phyloP scores from a whole-genome alignment of 2,888 invertebrate species.

The Stenichneumon culpator region DNA sequence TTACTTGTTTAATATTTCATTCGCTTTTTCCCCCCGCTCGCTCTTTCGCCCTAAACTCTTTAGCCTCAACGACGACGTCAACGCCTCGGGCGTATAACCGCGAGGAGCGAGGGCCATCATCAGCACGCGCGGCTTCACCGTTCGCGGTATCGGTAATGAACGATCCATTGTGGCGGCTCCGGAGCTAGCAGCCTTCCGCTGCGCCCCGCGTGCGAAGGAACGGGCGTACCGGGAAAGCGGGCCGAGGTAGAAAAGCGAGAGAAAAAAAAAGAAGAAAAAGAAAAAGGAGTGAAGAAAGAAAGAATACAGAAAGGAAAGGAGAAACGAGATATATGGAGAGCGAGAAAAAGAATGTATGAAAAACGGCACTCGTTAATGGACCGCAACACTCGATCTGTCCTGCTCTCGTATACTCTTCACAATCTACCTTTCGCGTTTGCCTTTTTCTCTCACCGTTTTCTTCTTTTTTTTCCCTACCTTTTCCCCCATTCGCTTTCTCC shows the following conservation, averaged over 20 bases:
- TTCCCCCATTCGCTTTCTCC: conserved; percentile 47
- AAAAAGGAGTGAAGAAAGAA: conserved; percentile 37
- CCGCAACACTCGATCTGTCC: conserved; percentile 70
- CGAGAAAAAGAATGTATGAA: conserved; percentile 73
- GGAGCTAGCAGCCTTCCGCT: conserved; percentile 34
- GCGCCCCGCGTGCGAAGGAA: conserved; percentile 43
- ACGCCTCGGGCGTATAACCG: conserved; percentile 48
- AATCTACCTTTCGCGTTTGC: conserved; percentile 18
- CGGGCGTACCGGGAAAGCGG: conserved; percentile 11
- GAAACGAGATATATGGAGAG: conserved; percentile 44
- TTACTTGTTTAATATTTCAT: background rate
- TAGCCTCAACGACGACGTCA: conserved; percentile 17
- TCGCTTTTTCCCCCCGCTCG: background rate
- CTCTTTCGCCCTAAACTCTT: conserved; percentile 50
- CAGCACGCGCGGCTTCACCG: conserved; percentile 47
- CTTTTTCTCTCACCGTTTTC: conserved; percentile 59
- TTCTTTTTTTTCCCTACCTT: conserved; percentile 51
- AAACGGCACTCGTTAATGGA: conserved; percentile 83
- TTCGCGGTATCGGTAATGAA: conserved; percentile 82
- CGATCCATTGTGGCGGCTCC: conserved; percentile 82
- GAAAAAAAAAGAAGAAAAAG: conserved; percentile 51
- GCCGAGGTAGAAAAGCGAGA: background rate
- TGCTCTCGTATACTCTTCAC: conserved; percentile 31
- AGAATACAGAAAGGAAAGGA: conserved; percentile 54
- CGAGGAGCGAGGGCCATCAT: conserved; percentile 25